Base-by-base conservation (phyloP, 2,888 invertebrate species). In the Drosophila ustulata region DNA sequence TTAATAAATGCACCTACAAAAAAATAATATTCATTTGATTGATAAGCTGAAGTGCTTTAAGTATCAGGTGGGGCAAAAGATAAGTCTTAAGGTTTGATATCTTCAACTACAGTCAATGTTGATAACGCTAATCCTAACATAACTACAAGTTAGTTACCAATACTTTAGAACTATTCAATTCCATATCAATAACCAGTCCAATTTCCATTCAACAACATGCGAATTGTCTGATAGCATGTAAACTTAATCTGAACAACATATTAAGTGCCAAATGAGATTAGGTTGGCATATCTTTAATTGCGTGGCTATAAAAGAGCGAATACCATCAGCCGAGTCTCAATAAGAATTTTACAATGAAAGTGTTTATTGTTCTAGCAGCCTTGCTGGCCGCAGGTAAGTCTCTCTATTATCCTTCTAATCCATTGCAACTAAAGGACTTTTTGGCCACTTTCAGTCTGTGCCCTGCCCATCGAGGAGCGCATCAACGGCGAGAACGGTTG, bases 401-500 rank as follows among this genome's bases (percentile, higher is more conserved):
- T 0, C 4, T 3, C 0, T 9, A 13, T 6, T n/a, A n/a, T 55
- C 23, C 34, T 26, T 37, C 13, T 2, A 28, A 4, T 4, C 2
- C 23, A 13, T 9, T 9, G 6, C 0, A 5, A 0, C 25, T n/a
- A 4, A 9, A 34, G 3, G 2, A 37, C 6, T n/a, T 2, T 1
- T 0, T 18, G 18, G 28, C 4, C 30, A 3, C 6, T 30, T 59
- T 23, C 43, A 70, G 76, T 51, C 1, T 28, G 32, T 41, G 79
- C 79, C 6, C 32, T 78, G 0, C 74, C 78, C 28, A 50, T 69
- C 4, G 78, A 78, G 8, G 76, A 80, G 26, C 71, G 67, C 50
- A 46, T 80, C 0, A 64, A 80, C 4, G 79, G 79, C 7, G 78
- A 71, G 23, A 80, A 81, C 46, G 85, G 85, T 47, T 80, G 72